Conservation (phyloP, 2,888 invertebrate genomes). For the Fabriciana adippe region DNA sequence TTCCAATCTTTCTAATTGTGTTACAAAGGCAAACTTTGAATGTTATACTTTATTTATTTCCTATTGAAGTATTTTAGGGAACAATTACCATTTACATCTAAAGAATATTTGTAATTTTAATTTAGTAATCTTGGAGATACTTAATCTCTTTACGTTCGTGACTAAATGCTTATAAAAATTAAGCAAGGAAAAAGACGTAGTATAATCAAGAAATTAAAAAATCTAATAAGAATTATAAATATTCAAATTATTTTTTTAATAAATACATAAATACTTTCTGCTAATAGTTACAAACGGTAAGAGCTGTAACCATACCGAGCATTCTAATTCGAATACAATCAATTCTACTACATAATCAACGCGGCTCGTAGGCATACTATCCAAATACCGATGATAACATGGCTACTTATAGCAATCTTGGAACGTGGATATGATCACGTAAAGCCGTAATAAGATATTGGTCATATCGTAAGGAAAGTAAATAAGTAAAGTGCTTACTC, state of each 20-base stretch:
- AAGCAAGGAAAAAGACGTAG: too few relatives aligned
- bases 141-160: too few relatives aligned
- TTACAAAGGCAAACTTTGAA: constrained; percentile 23
- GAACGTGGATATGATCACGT: constrained; percentile 38
- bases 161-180: too few relatives aligned
- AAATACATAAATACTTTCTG: background rate
- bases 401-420: constrained; percentile 10
- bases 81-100: too few relatives aligned
- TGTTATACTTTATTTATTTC: constrained; percentile 5
- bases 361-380: constrained; percentile 31
- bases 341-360: background rate
- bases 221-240: too few relatives aligned
- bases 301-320: background rate
- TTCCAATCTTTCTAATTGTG: constrained; percentile 22
- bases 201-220: too few relatives aligned
- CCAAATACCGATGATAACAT: constrained; percentile 15
- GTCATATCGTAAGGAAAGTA: constrained; percentile 44
- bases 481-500: constrained; percentile 55
- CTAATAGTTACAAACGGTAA: background rate
- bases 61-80: too few relatives aligned
- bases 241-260: too few relatives aligned
- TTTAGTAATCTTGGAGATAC: too few relatives aligned
- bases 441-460: constrained; percentile 41
- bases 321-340: background rate
- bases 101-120: too few relatives aligned